Conservation (phyloP, 2,113 vertebrate genomes). For the Aphelocoma coerulescens region DNA sequence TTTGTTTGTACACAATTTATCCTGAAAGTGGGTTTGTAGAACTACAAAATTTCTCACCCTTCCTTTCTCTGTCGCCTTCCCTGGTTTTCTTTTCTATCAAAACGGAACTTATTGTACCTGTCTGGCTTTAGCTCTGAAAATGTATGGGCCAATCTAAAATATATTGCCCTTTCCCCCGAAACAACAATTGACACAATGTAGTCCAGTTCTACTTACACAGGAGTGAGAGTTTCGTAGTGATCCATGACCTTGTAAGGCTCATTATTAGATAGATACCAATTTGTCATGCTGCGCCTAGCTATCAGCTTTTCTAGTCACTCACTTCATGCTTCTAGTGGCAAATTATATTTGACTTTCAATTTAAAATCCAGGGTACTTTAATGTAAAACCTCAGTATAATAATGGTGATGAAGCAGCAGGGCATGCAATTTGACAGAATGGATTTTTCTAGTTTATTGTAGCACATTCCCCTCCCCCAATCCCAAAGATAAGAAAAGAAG, state of each 20-base stretch:
- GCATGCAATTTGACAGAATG: constrained; percentile 65
- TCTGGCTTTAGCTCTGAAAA: constrained; percentile 11
- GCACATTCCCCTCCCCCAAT: background rate
- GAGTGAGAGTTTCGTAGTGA: constrained; percentile 2
- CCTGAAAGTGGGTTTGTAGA: background rate
- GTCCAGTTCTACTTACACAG: constrained; percentile 23
- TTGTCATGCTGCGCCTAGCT: constrained; percentile 50
- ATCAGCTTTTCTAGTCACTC: constrained; percentile 67
- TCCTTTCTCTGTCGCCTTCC: background rate
- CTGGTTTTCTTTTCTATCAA: background rate
- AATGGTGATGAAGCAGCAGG: constrained; percentile 71
- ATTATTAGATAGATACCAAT: constrained; percentile 68
- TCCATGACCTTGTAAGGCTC: constrained; percentile 44
- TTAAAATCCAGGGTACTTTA: constrained; percentile 74
- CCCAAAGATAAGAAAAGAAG: background rate
- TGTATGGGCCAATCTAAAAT: constrained; percentile 23
- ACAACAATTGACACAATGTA: constrained; percentile 45
- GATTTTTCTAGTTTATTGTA: constrained; percentile 64
- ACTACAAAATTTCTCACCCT: background rate
- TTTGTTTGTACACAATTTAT: background rate
- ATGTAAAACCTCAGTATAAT: constrained; percentile 72
- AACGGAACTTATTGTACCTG: background rate
- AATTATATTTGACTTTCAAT: constrained; percentile 80
- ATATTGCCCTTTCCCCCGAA: constrained; percentile 15
- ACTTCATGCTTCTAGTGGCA: constrained; percentile 67